Evolutionary conservation across 2,888 invertebrate species (phyloP).

Genomic region (Malachius bipustulatus): DNA sequence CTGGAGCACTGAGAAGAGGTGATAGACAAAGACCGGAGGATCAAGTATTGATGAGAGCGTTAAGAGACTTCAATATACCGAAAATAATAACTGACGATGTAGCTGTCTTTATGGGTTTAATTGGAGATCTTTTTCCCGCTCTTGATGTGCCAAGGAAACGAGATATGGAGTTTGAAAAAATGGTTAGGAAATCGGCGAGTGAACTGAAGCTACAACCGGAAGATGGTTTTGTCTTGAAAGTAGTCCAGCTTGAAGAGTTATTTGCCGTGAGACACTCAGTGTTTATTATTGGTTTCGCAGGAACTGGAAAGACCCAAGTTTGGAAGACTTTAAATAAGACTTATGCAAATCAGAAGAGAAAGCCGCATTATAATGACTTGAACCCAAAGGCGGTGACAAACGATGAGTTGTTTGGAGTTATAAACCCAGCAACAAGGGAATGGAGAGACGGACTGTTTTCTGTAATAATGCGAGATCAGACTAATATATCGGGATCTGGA

Average conservation of each 20-base stretch:
- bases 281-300: slow-evolving; percentile 57
- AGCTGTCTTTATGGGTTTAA: slow-evolving; percentile 87
- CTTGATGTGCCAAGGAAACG: slow-evolving; percentile 84
- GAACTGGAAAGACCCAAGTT: slow-evolving; percentile 85
- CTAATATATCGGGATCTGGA: slow-evolving; percentile 72
- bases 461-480: slow-evolving; percentile 85
- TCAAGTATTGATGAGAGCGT: slow-evolving; percentile 86
- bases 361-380: slow-evolving; percentile 79
- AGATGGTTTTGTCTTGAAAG: slow-evolving; percentile 75
- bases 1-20: slow-evolving; percentile 76
- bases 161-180: slow-evolving; percentile 72
- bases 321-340: slow-evolving; percentile 85
- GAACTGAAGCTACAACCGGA: slow-evolving; percentile 84
- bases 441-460: slow-evolving; percentile 91
- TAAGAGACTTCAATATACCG: slow-evolving; percentile 88
- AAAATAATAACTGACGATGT: slow-evolving; percentile 89
- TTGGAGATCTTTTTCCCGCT: slow-evolving; percentile 86
- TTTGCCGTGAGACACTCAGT: slow-evolving; percentile 92
- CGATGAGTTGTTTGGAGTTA: slow-evolving; percentile 88
- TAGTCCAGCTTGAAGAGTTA: slow-evolving; percentile 84
- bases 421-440: slow-evolving; percentile 86
- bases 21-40: slow-evolving; percentile 74
- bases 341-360: slow-evolving; percentile 67
- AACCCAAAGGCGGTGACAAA: slow-evolving; percentile 95
- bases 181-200: slow-evolving; percentile 61